Percentiles rank a stretch among this genome's conserved stretches.
These are phyloP conservation scores for Petrolisthes manimaculis DNA, from an alignment of 2,888 invertebrate species.

Conservation along the genomic window DNA sequence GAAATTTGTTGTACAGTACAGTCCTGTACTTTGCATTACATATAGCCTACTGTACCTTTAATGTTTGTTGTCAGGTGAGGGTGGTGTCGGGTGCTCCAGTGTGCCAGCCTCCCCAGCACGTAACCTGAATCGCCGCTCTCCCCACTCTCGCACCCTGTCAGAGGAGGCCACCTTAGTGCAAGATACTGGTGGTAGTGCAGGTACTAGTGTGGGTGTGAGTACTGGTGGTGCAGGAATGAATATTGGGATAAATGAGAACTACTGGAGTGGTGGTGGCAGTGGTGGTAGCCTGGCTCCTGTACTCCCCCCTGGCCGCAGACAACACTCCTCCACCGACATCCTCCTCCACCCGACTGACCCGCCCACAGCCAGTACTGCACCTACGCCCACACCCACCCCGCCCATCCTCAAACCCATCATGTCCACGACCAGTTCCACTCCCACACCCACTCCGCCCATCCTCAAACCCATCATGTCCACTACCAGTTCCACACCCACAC, in stretches of 20 bases:
- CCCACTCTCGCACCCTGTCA: conserved; percentile 45
- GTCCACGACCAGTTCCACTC: conserved; percentile 47
- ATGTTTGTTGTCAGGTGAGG: conserved; percentile 32
- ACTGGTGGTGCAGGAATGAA: conserved; percentile 3
- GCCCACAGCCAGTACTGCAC: conserved; percentile 19
- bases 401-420: conserved; percentile 39
- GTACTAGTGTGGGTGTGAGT: background rate
- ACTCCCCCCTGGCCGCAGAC: conserved; percentile 55
- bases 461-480: background rate
- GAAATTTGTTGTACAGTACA: no score
- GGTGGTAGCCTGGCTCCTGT: conserved; percentile 50
- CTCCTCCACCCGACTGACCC: conserved; percentile 42
- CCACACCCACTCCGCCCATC: background rate
- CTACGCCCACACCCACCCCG: conserved; percentile 40
- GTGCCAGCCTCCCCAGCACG: conserved; percentile 62
- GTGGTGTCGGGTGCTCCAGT: conserved; percentile 43
- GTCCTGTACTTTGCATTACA: no score
- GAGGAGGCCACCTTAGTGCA: conserved; percentile 50
- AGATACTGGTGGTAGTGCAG: conserved; percentile 26
- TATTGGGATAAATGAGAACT: background rate
- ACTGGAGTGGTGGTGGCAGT: background rate
- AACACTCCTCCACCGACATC: conserved; percentile 46
- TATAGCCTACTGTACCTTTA: background rate
- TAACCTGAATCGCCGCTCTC: conserved; percentile 36
- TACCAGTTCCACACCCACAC: background rate